Base-by-base conservation (phyloP, 1,140 invertebrate species). In the Papilio xuthus region DNA sequence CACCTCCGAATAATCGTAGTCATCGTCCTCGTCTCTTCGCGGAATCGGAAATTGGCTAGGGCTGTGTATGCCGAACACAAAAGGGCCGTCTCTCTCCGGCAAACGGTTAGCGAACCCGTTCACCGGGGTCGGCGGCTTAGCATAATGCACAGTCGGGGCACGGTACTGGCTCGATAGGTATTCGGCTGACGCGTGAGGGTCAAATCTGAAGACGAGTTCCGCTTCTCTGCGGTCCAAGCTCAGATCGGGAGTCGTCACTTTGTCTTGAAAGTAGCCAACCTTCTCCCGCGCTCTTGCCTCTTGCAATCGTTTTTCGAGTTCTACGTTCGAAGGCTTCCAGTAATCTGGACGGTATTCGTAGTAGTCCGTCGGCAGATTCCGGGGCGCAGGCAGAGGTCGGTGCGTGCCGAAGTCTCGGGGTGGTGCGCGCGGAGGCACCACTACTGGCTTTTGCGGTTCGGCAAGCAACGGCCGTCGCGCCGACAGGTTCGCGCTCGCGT, bases 1-100 rank as follows among this genome's bases (percentile, higher is more conserved):
- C 70, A 94, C 91, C 81, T 93, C 90, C 20, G 92, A 93, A 81
- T 94, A 94, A 80, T 94, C 92, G 85, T 92, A 92, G 83, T 93
- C 92, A 77, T 92, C 91, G 1, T 93, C 91, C 2, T 93, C 91
- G 47, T 90, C 88, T 73, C 89, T 83, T 53, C 90, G 88, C 76
- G 85, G 82, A 28, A 92, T 85, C 9, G 90, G 90, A 83, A 94
- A 94, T 84, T 94, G 94, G 82, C 92, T 93, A 23, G 94, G 94
- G 75, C 89, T 93, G 84, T 94, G 92, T 70, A 94, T 90, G 70
- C 94, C 94, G 85, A 94, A 94, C 78, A 94, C 94, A 89, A 94
- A 94, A 82, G 94, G 94, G 37, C 94, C 94, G 84, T 94, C 92
- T 86, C 89, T 88, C 80, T 93, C 91, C 81, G 89, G 89, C 79